A percentile compares a stretch with the other conserved stretches of the same genome.
phyloP scores from a whole-genome alignment of 1,140 invertebrate species.

The Thrips palmi region DNA sequence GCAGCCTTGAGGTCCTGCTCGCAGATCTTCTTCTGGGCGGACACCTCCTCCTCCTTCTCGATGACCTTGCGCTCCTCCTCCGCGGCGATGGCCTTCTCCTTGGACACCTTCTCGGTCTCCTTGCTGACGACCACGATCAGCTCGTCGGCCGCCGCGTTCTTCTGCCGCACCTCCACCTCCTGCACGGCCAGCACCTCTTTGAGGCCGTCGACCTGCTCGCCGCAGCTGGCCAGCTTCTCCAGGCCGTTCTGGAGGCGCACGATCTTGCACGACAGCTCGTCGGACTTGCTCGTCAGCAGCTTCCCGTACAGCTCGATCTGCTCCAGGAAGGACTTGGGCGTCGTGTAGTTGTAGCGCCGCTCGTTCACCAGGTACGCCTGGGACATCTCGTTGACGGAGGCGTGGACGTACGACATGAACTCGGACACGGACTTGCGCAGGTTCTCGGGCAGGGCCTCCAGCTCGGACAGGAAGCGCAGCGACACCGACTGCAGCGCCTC shows the following conservation, averaged over 20 bases:
- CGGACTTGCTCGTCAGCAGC: slow-evolving; percentile 55
- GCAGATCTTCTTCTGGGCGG: slow-evolving; percentile 67
- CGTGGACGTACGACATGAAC: slow-evolving; percentile 85
- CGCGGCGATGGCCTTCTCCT: slow-evolving; percentile 60
- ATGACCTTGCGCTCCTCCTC: slow-evolving; percentile 82
- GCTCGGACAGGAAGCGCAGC: slow-evolving; percentile 56
- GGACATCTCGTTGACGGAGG: slow-evolving; percentile 73
- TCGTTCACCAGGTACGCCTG: slow-evolving; percentile 66
- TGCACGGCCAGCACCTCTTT: slow-evolving; percentile 69
- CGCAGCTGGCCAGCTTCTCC: slow-evolving; percentile 64
- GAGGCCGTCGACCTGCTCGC: slow-evolving; percentile 52
- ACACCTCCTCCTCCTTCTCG: slow-evolving; percentile 71
- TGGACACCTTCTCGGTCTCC: slow-evolving; percentile 77
- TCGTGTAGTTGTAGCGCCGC: slow-evolving; percentile 87
- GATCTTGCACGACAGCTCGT: slow-evolving; percentile 62
- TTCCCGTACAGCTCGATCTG: slow-evolving; percentile 78
- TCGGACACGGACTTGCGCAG: slow-evolving; percentile 46
- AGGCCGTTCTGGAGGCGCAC: slow-evolving; percentile 68
- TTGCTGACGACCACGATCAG: slow-evolving; percentile 76
- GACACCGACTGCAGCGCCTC: slow-evolving; percentile 82
- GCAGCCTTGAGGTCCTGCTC: slow-evolving; percentile 78
- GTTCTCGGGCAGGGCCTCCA: slow-evolving; percentile 39
- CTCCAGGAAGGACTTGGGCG: slow-evolving; percentile 90
- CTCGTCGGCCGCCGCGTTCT: slow-evolving; percentile 77
- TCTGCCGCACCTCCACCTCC: slow-evolving; percentile 70